phyloP scores from a whole-genome alignment of 2,113 vertebrate genomes.

The Pedetes capensis region DNA sequence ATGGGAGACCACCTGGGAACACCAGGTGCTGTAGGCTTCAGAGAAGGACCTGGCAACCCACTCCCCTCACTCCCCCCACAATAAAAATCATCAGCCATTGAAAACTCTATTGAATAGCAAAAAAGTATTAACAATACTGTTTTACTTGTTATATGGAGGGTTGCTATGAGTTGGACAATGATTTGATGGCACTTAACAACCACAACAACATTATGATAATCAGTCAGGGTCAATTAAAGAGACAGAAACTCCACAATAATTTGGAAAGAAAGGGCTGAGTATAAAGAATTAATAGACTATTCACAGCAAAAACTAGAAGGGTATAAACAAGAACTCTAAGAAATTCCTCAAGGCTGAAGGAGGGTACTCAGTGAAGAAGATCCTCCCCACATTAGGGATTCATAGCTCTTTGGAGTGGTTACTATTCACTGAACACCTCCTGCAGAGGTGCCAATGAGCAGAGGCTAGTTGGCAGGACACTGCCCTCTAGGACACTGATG shows the following conservation, averaged over 20 bases:
- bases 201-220: neutral
- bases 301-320: neutral
- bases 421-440: neutral
- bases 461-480: neutral
- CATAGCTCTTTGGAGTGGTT: neutral
- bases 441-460: neutral
- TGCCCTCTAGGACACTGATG: neutral
- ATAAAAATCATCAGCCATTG: no score
- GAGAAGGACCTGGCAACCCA: no score
- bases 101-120: no score
- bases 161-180: no score
- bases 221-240: neutral
- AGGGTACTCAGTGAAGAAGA: neutral
- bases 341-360: neutral
- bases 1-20: no score
- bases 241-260: neutral
- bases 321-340: neutral
- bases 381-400: neutral
- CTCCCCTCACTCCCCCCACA: no score
- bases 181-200: no score
- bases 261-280: neutral
- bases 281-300: slow-evolving; percentile 10
- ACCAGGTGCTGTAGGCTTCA: no score
- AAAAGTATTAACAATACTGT: no score
- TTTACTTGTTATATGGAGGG: no score